phyloP scores from a whole-genome alignment of 1,140 invertebrate species.

The Planococcus citri region DNA sequence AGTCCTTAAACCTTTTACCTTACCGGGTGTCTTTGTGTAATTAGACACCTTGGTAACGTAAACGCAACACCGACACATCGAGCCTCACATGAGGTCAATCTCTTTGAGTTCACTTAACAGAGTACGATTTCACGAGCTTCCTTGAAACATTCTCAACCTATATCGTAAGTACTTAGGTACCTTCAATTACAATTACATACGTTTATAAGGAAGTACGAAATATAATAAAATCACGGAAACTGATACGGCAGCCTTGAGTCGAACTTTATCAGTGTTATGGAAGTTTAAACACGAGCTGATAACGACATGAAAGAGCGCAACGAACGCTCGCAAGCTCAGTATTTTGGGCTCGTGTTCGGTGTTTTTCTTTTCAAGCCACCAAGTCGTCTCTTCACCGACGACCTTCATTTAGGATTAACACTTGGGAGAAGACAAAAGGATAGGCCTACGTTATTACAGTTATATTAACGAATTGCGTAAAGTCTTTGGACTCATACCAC shows the following conservation, averaged over 20 bases:
- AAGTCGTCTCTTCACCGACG: neutral
- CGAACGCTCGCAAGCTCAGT: neutral
- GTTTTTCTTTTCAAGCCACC: neutral
- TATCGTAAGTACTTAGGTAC: too few species aligned
- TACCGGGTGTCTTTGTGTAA: too few species aligned
- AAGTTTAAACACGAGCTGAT: conserved; percentile 6
- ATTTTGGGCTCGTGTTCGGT: neutral
- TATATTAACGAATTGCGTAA: too few species aligned
- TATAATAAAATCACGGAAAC: neutral
- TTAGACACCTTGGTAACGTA: neutral
- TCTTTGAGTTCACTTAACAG: neutral
- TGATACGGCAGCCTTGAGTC: neutral
- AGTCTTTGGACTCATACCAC: too few species aligned
- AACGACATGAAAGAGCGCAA: neutral
- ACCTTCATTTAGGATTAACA: neutral
- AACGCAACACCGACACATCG: neutral
- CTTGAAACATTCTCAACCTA: neutral
- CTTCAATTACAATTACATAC: neutral
- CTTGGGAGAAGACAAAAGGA: neutral
- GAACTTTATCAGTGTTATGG: conserved; percentile 1
- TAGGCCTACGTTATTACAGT: too few species aligned
- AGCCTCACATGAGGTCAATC: neutral
- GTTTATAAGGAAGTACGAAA: conserved; percentile 2
- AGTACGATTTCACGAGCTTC: neutral
- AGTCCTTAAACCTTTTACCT: too few species aligned